phyloP scores from a whole-genome alignment of 1,140 invertebrate genomes.

The Diabrotica undecimpunctata region DNA sequence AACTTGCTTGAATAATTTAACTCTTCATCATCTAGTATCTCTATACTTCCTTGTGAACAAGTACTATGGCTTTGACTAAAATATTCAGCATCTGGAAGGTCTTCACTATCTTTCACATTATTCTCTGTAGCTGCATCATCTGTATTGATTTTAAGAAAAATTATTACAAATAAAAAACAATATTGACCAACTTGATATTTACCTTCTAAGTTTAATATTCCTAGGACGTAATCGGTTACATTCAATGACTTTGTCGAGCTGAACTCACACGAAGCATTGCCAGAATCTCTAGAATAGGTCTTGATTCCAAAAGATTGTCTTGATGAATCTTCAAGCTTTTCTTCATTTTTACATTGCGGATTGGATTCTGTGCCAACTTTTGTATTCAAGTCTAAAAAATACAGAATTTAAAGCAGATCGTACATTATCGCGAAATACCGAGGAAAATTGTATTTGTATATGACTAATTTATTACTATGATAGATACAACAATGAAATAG shows the following conservation, averaged over 20 bases:
- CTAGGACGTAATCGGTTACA: constrained; percentile 31
- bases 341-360: neutral
- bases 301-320: neutral
- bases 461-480: no score
- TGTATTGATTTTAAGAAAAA: no score
- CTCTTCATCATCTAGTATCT: constrained; percentile 39
- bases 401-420: no score
- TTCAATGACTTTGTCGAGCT: constrained; percentile 14
- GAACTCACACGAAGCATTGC: neutral
- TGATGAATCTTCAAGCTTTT: neutral
- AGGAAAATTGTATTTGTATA: no score
- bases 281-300: neutral
- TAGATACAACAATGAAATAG: no score
- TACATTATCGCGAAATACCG: no score
- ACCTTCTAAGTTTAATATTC: constrained; percentile 17
- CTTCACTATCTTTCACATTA: neutral
- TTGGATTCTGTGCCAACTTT: no score
- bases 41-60: constrained; percentile 29
- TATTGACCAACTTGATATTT: neutral
- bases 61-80: constrained; percentile 2
- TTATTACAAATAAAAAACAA: no score
- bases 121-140: no score
- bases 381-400: no score
- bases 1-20: constrained; percentile 38
- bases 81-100: neutral